Evolutionary conservation across 2,888 invertebrate genomes (phyloP).

Genomic region (Cosmopolites sordidus): DNA sequence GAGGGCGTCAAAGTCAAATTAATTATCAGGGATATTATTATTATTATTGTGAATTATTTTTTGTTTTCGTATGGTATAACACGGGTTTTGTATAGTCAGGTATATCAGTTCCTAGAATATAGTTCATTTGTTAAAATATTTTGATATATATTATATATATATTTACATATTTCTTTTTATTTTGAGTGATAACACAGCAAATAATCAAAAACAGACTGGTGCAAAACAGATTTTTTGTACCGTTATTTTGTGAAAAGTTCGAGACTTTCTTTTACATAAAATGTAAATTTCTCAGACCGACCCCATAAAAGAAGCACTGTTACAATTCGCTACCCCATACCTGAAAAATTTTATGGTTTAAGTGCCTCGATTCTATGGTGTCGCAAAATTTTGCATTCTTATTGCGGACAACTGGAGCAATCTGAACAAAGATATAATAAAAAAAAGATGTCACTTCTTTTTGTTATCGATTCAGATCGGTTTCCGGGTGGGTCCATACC

Average conservation of each 20-base stretch:
- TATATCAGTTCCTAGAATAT: conserved; percentile 49
- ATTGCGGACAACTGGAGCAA: conserved; percentile 14
- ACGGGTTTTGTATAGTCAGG: conserved; percentile 40
- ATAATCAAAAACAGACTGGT: conserved; percentile 4
- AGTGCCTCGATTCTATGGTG: conserved; percentile 3
- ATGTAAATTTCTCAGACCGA: conserved; percentile 10
- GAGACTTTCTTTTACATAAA: conserved; percentile 7
- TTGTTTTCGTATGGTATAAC: conserved; percentile 12
- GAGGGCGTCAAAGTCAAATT: conserved; percentile 32
- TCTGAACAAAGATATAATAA: conserved; percentile 7
- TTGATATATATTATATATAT: background rate
- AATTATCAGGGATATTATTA: conserved; percentile 15
- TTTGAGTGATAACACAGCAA: conserved; percentile 3
- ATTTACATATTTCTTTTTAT: conserved; percentile 2
- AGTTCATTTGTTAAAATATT: conserved; percentile 20
- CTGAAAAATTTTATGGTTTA: conserved; percentile 18
- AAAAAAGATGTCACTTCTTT: conserved; percentile 5
- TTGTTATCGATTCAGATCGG: background rate
- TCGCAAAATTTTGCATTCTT: conserved; percentile 18
- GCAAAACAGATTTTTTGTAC: background rate
- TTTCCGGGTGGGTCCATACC: background rate
- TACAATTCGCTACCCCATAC: conserved; percentile 13
- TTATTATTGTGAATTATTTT: background rate
- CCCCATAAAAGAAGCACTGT: conserved; percentile 14
- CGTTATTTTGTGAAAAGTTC: background rate